These are phyloP conservation scores for Pelosia muscerda DNA, from an alignment of 2,888 invertebrate genomes.

Conservation along the genomic window DNA sequence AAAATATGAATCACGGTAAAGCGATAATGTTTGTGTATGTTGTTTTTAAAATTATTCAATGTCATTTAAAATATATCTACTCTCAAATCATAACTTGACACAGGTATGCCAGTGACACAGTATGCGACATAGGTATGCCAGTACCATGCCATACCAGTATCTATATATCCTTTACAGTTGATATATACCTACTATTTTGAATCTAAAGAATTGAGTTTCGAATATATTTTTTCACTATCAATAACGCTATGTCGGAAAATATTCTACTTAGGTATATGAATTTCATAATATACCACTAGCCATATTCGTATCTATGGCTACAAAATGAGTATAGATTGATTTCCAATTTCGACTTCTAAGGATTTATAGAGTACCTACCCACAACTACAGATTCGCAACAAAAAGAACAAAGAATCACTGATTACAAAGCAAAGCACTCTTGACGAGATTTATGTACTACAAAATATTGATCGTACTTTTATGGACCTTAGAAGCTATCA, in stretches of 20 bases:
- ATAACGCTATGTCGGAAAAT: too few species aligned
- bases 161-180: too few species aligned
- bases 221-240: too few species aligned
- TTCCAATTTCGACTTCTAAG: background rate
- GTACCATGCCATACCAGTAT: too few species aligned
- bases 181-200: too few species aligned
- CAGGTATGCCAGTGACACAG: background rate
- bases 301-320: background rate
- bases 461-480: background rate
- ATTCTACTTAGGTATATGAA: too few species aligned
- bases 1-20: too few species aligned
- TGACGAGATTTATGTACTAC: slow-evolving; percentile 1
- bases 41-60: background rate
- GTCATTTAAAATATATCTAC: background rate
- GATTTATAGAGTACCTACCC: background rate
- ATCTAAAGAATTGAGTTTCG: too few species aligned
- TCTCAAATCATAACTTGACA: background rate
- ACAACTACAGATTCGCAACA: background rate
- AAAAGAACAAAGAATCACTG: background rate
- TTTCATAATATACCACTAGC: background rate
- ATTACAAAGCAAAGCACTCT: background rate
- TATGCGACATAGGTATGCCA: too few species aligned
- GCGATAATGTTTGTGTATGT: background rate
- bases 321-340: background rate
- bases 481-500: background rate